Base-by-base conservation (phyloP, 2,113 vertebrate genomes). In the Hypocryptadius cinnamomeus region DNA sequence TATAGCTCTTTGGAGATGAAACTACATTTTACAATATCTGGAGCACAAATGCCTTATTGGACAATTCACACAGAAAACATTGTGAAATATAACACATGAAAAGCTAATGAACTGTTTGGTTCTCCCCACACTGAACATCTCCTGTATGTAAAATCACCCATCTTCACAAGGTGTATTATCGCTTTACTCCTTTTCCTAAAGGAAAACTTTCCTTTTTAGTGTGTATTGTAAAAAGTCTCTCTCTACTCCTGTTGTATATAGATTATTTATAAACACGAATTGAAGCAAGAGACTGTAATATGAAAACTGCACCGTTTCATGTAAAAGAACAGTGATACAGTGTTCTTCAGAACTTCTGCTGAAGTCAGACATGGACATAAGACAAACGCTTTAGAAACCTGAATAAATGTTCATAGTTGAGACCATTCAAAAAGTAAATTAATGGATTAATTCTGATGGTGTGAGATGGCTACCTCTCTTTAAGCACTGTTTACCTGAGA, bases 261-360 rank as follows among this genome's bases (percentile, higher is more conserved):
- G 72, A 64, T 94, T 96, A 96, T 96, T 96, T 96, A 96, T 96
- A 86, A 94, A 89, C 61, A 59, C 12, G 44, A 81, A 84, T 56
- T 68, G 39, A 93, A 85, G 60, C 42, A 65, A 83, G 56, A 78
- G 60, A 92, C 65, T 90, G 77, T 77, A 91, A 63, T 45, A 86
- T 13, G 44, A 93, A 90, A 94, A 78, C 9, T 31, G 51, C 5
- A 71, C 18, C 5, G 3, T 50, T 91, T 66, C 50, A 39, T 63
- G 65, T 66, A 53, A 79, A 94, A 54, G 40, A 93, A 57, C 35
- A 70, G 42, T 6, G 27, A 66, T 28, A 80, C 7, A 35, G 13
- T 13, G 27, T 51, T 85, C 73, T 85, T 72, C 39, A 69, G 42
- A 85, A 85, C 33, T 71, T 92, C 84, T 74, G 64, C 37, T 42